Conservation (phyloP, 2,113 vertebrate genomes). For the Gymnocephalus cernua region DNA sequence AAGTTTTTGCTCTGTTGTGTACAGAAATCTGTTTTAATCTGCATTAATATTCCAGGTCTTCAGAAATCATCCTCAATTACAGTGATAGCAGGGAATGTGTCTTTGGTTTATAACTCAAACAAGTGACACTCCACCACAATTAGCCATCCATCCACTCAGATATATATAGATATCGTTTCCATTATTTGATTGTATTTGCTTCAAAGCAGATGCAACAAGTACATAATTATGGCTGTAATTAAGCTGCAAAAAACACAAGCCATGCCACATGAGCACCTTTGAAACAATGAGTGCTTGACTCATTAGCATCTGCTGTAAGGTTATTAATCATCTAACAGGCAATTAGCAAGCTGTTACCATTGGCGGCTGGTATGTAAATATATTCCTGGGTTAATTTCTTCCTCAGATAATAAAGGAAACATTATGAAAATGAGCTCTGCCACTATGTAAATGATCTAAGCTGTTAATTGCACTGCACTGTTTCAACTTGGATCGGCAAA, state of each 20-base stretch:
- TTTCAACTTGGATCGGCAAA: conserved; percentile 80
- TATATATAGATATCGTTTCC: conserved; percentile 89
- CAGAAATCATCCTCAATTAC: conserved; percentile 38
- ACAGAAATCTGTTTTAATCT: conserved; percentile 32
- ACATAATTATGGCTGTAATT: conserved; percentile 98
- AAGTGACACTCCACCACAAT: conserved; percentile 80
- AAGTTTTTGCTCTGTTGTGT: background rate
- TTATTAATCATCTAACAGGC: conserved; percentile 99
- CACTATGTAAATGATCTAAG: conserved; percentile 97
- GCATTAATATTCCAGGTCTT: conserved; percentile 17
- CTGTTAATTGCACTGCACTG: conserved; percentile 90
- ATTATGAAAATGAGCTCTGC: conserved; percentile 99
- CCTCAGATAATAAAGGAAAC: conserved; percentile 99
- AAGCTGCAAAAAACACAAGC: conserved; percentile 93
- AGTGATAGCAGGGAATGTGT: conserved; percentile 33
- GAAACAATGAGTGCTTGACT: conserved; percentile 94
- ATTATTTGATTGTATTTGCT: conserved; percentile 98
- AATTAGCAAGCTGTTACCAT: conserved; percentile 99
- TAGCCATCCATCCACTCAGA: conserved; percentile 91
- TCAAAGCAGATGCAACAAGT: conserved; percentile 97
- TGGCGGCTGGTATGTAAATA: conserved; percentile 99
- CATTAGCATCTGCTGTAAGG: conserved; percentile 99
- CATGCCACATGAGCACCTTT: conserved; percentile 94
- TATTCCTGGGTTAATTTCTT: conserved; percentile 99
- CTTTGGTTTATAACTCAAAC: conserved; percentile 54